A percentile compares a stretch with the other conserved stretches of the same genome.
These are phyloP conservation scores for Lithophane leautieri DNA, from an alignment of 2,888 invertebrate species.

Conservation along the genomic window DNA sequence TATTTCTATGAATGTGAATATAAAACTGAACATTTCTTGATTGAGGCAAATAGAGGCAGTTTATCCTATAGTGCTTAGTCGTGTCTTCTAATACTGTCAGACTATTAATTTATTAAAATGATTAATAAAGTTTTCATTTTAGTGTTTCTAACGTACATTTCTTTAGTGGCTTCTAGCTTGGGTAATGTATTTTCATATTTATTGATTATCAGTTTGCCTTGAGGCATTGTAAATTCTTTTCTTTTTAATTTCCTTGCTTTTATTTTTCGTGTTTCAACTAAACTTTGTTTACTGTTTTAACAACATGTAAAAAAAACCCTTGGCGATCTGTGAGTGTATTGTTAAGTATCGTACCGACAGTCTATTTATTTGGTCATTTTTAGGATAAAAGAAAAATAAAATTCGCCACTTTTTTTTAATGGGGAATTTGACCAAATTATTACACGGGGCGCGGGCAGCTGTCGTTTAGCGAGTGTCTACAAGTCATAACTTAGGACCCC, in stretches of 20 bases:
- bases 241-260: not conserved
- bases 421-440: too few relatives aligned
- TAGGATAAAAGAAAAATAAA: too few relatives aligned
- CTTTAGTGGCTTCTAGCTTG: slow-evolving; percentile 24
- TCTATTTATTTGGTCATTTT: too few relatives aligned
- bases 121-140: slow-evolving; percentile 18
- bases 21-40: slow-evolving; percentile 30
- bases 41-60: slow-evolving; percentile 2
- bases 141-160: slow-evolving; percentile 38
- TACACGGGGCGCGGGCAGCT: too few relatives aligned
- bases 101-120: slow-evolving; percentile 32
- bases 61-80: slow-evolving; percentile 35
- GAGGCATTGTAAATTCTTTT: not conserved
- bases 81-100: slow-evolving; percentile 27
- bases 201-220: not conserved
- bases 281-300: too few relatives aligned
- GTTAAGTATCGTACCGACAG: too few relatives aligned
- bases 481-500: too few relatives aligned
- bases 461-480: too few relatives aligned
- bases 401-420: too few relatives aligned
- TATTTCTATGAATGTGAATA: slow-evolving; percentile 31
- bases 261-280: not conserved
- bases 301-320: too few relatives aligned
- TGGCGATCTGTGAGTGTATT: too few relatives aligned
- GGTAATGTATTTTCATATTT: slow-evolving; percentile 38